Base-by-base conservation (phyloP, 2,797 vertebrate genomes). In the Sciurus carolinensis region DNA sequence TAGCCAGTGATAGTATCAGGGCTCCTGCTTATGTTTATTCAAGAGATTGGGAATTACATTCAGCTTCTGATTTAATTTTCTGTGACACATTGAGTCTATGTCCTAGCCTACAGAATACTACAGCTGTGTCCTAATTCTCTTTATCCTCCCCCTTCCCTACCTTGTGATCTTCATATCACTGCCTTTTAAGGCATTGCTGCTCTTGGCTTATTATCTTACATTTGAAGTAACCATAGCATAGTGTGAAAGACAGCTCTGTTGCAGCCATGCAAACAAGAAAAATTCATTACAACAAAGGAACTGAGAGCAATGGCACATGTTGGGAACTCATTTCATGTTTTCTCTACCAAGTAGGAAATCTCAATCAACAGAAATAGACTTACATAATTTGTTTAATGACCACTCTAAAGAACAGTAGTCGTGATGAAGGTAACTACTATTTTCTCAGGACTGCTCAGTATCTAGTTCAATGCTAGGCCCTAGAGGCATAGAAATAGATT, bases 61-160 rank as follows among this genome's bases (percentile, higher is more conserved):
- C 96, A 97, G 97, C 94, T 89, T 96, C 95, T 99, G 99, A 99
- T 99, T 98, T 99, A 99, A 99, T 99, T 98, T 98, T 98, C 95
- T 98, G 97, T 99, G 99, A 99, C 99, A 99, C 98, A 99, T 99
- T 99, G 99, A 99, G 99, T 99, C 98, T 99, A 98, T 99, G 99
- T 99, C 99, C 99, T 99, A 99, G 99, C 99, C 99, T 99, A 98
- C 98, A 99, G 99, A 99, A 98, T 97, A 98, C 99, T 99, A 99
- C 99, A 99, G 99, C 99, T 99, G 99, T 99, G 99, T 98, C 99
- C 99, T 99, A 99, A 98, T 99, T 99, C 99, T 99, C 98, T 98
- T 98, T 79, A 98, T 97, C 50, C 73, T 67, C 14, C 42, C 84
- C 36, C 0, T 87, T 95, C 47, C 28, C 28, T 71, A 94, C 69